Evolutionary conservation across 1,140 invertebrate species (phyloP).

Genomic region (Calycopis cecrops): DNA sequence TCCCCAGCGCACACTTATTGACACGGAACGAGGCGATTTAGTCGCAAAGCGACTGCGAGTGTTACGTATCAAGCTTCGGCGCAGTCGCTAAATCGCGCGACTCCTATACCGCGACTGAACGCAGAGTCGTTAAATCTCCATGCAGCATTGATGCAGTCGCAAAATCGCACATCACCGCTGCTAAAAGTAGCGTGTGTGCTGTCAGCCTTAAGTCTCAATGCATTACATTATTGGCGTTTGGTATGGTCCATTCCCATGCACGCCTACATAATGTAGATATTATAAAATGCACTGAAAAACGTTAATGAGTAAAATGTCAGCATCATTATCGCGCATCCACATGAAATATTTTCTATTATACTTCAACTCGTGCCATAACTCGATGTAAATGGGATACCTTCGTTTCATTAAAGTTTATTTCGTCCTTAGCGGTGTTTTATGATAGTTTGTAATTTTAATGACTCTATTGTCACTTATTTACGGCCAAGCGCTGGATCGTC

Average conservation of each 20-base stretch:
- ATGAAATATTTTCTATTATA: slow-evolving; percentile 2
- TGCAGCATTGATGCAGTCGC: too few relatives aligned
- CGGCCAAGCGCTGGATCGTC: not conserved
- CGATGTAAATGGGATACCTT: not conserved
- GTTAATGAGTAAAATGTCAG: not conserved
- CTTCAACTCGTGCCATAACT: not conserved
- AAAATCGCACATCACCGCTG: too few relatives aligned
- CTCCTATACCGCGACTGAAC: too few relatives aligned
- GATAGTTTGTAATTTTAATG: slow-evolving; percentile 4
- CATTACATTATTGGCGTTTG: not conserved
- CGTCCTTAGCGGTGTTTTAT: slow-evolving; percentile 3
- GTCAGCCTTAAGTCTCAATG: not conserved
- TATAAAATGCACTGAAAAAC: not conserved
- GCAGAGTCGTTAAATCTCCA: too few relatives aligned
- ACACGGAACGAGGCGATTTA: too few relatives aligned
- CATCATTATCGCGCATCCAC: not conserved
- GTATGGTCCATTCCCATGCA: too few relatives aligned
- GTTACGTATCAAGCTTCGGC: too few relatives aligned
- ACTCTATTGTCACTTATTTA: slow-evolving; percentile 4
- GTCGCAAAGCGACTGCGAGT: too few relatives aligned
- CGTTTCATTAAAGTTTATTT: not conserved
- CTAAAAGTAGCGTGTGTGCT: too few relatives aligned
- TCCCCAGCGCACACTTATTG: too few relatives aligned
- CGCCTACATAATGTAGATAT: too few relatives aligned
- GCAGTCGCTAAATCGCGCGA: too few relatives aligned